phyloP scores from a whole-genome alignment of 2,888 invertebrate species.

The Agrilus biguttatus region DNA sequence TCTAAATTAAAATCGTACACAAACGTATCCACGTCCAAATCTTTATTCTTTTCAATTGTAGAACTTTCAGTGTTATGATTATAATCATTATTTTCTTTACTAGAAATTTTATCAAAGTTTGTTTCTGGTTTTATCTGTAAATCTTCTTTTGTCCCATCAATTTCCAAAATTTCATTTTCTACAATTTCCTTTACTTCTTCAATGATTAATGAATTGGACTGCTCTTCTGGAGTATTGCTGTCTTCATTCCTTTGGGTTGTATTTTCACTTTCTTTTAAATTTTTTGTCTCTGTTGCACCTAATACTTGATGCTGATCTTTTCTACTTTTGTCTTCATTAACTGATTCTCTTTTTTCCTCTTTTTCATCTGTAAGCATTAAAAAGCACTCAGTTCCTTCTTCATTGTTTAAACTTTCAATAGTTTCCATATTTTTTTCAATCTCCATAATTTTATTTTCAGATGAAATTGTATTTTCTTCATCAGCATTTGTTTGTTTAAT shows the following conservation, averaged over 20 bases:
- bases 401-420: constrained; percentile 1
- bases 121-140: not conserved
- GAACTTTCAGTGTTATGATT: constrained; percentile 3
- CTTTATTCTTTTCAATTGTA: constrained; percentile 4
- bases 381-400: not conserved
- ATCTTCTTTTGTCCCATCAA: not conserved
- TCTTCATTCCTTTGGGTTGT: not conserved
- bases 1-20: constrained; percentile 18
- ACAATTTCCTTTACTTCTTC: too few species aligned
- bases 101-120: not conserved
- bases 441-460: constrained; percentile 6
- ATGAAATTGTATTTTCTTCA: not conserved
- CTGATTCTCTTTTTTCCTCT: not conserved
- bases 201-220: too few species aligned
- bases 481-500: not conserved
- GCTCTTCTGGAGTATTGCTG: too few species aligned
- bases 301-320: too few species aligned
- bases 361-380: too few species aligned
- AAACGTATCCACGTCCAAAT: constrained; percentile 4
- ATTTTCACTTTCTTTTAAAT: not conserved
- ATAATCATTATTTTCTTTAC: constrained; percentile 7
- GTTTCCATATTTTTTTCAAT: not conserved
- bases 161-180: not conserved
- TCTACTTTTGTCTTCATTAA: constrained; percentile 4
- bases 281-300: constrained; percentile 1